Conservation (phyloP, 2,113 vertebrate genomes). For the Grus americana region DNA sequence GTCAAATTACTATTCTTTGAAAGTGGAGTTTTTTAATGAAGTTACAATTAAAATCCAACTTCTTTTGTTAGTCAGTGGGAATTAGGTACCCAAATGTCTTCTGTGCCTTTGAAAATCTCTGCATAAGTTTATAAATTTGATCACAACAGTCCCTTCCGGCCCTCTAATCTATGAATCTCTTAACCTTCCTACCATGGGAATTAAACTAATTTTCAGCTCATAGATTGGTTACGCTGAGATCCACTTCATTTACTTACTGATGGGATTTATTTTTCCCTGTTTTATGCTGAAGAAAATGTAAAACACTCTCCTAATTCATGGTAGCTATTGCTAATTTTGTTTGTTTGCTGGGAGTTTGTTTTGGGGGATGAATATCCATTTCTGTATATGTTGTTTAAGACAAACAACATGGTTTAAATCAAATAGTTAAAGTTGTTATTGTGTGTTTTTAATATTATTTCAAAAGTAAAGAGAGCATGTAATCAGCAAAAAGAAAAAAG, state of each 20-base stretch:
- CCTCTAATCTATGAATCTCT: conserved; percentile 57
- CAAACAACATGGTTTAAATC: background rate
- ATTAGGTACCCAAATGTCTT: conserved; percentile 16
- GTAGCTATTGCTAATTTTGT: background rate
- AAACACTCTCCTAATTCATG: background rate
- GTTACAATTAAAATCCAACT: background rate
- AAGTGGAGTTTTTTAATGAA: background rate
- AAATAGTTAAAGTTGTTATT: background rate
- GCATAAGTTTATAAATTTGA: conserved; percentile 51
- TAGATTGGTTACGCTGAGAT: conserved; percentile 67
- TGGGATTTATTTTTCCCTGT: conserved; percentile 63
- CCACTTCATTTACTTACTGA: conserved; percentile 70
- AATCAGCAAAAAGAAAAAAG: conserved; percentile 5
- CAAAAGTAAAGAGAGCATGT: background rate
- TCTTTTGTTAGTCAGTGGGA: background rate
- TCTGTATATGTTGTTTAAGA: background rate
- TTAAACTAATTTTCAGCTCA: conserved; percentile 64
- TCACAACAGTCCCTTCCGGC: conserved; percentile 40
- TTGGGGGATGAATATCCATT: background rate
- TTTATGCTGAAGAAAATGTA: conserved; percentile 49
- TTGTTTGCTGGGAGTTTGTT: background rate
- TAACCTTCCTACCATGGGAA: conserved; percentile 51
- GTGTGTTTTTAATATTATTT: background rate
- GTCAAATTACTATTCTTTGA: background rate
- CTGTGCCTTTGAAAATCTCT: conserved; percentile 56